phyloP scores from a whole-genome alignment of 2,113 vertebrate genomes.

The Athene cunicularia region DNA sequence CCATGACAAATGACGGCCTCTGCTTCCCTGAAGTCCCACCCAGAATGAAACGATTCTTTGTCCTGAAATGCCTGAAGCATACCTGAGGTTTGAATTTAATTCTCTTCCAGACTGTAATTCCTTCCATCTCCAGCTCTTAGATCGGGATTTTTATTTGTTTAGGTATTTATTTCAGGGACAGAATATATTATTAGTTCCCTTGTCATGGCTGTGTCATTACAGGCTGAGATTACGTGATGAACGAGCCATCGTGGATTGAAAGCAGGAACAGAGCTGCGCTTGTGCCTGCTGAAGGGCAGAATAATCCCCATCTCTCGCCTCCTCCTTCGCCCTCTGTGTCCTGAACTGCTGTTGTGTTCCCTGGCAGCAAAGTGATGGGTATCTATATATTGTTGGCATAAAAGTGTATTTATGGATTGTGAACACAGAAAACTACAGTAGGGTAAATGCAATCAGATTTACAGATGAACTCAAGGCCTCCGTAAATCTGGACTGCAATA shows the following conservation, averaged over 20 bases:
- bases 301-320: fast-evolving
- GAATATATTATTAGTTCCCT: neutral
- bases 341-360: neutral
- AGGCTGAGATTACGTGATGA: fast-evolving
- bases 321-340: neutral
- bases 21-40: neutral
- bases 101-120: neutral
- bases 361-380: neutral
- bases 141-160: constrained; percentile 4
- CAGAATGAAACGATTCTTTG: neutral
- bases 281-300: neutral
- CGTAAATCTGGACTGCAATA: neutral
- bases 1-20: neutral
- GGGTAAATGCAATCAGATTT: neutral
- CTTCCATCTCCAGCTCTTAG: neutral
- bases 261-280: neutral
- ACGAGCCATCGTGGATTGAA: neutral
- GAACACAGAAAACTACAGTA: neutral
- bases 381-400: neutral
- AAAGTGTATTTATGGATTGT: neutral
- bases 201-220: neutral
- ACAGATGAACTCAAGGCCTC: neutral
- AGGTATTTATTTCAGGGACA: neutral
- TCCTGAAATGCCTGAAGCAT: neutral
- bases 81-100: constrained; percentile 3